A percentile compares a stretch with the other conserved stretches of the same genome.
These are phyloP conservation scores for Sanderia malayensis DNA, from an alignment of 30 jellyfish, hydroid and myxozoan species.

Conservation along the genomic window DNA sequence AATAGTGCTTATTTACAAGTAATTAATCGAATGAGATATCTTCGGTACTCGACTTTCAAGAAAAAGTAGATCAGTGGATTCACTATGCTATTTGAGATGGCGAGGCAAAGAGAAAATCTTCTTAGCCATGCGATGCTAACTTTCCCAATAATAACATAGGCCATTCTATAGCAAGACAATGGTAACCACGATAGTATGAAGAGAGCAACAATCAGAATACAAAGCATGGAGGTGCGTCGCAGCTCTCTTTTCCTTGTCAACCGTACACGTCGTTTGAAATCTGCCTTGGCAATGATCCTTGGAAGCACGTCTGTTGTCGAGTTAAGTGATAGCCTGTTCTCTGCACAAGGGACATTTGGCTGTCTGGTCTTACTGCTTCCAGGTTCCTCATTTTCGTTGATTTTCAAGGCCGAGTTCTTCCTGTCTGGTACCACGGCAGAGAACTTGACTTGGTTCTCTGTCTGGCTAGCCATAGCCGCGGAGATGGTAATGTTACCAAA, in stretches of 20 bases:
- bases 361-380: background rate
- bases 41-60: slow-evolving; percentile 34
- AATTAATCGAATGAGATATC: slow-evolving; percentile 7
- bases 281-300: background rate
- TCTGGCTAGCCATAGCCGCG: no score
- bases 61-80: slow-evolving; percentile 49
- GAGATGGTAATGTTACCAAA: no score
- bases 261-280: background rate
- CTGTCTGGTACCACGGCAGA: no score
- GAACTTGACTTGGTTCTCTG: no score
- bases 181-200: slow-evolving; percentile 45
- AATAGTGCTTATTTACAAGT: background rate
- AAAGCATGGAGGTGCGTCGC: slow-evolving; percentile 40
- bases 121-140: slow-evolving; percentile 47
- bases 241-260: slow-evolving; percentile 21
- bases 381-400: background rate
- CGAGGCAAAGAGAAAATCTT: slow-evolving; percentile 46
- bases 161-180: slow-evolving; percentile 29
- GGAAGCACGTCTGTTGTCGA: no score
- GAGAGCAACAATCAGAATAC: slow-evolving; percentile 25
- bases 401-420: background rate
- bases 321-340: no score
- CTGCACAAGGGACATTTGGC: background rate
- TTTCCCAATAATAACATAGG: slow-evolving; percentile 25
- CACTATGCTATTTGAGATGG: slow-evolving; percentile 39